Conservation (phyloP, 1,140 invertebrate genomes). For the Drosophila burlai region DNA sequence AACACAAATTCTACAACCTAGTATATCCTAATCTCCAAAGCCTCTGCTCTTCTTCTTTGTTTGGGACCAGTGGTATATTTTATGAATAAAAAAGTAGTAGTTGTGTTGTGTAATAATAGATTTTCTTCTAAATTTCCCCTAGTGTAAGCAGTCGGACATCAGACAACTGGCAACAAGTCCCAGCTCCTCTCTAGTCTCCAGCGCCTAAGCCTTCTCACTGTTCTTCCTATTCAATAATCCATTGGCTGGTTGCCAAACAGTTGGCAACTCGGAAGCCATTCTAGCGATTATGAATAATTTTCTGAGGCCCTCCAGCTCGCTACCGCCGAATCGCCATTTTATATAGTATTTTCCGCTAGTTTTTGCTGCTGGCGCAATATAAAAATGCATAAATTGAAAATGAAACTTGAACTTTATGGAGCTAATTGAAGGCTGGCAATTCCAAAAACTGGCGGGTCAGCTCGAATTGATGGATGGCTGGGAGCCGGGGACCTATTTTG, state of each 20-base stretch:
- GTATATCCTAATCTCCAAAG: background rate
- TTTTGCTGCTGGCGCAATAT: slow-evolving; percentile 41
- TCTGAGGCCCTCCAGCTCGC: background rate
- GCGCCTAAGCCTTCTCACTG: slow-evolving; percentile 17
- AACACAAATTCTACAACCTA: background rate
- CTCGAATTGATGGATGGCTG: slow-evolving; percentile 59
- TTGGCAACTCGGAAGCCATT: slow-evolving; percentile 71
- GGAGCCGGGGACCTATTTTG: slow-evolving; percentile 18
- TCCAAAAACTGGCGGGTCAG: slow-evolving; percentile 47
- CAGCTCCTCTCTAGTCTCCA: background rate
- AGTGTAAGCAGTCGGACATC: slow-evolving; percentile 7
- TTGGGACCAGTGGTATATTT: background rate
- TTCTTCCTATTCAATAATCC: slow-evolving; percentile 57
- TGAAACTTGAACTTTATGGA: slow-evolving; percentile 74
- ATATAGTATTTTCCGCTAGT: slow-evolving; percentile 12
- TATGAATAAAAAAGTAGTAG: background rate
- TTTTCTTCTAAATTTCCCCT: background rate
- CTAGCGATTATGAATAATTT: slow-evolving; percentile 73
- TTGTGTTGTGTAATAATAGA: background rate
- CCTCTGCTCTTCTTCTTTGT: background rate
- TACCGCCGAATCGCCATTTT: slow-evolving; percentile 5
- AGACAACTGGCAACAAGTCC: slow-evolving; percentile 49
- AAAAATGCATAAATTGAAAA: slow-evolving; percentile 75
- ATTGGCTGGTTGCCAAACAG: slow-evolving; percentile 68
- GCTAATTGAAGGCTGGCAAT: slow-evolving; percentile 72